phyloP scores from a whole-genome alignment of 2,797 vertebrate genomes.

The Sciurus carolinensis region DNA sequence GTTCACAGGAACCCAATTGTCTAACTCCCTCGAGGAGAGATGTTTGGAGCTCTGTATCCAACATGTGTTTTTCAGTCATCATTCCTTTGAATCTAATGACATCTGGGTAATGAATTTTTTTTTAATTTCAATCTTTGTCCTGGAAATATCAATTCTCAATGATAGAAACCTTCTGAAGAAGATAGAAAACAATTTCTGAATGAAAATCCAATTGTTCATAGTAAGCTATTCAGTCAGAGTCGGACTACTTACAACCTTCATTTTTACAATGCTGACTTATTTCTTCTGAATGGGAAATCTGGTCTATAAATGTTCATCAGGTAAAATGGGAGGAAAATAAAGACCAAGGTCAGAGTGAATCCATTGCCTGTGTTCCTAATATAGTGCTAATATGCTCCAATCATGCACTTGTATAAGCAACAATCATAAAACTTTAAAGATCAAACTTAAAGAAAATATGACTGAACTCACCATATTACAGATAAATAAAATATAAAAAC shows the following conservation, averaged over 20 bases:
- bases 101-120: neutral
- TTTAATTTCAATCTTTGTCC: neutral
- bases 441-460: neutral
- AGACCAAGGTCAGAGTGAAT: neutral
- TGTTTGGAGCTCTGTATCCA: neutral
- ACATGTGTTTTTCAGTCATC: neutral
- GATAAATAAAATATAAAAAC: neutral
- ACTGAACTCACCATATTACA: neutral
- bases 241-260: neutral
- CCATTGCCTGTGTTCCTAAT: neutral
- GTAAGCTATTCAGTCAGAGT: neutral
- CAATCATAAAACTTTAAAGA: slow-evolving; percentile 13
- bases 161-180: neutral
- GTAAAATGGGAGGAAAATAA: neutral
- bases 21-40: neutral
- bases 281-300: neutral
- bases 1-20: neutral
- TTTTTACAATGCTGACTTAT: neutral
- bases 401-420: neutral
- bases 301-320: neutral
- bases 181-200: slow-evolving; percentile 1
- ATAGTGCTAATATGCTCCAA: neutral
- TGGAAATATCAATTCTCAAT: neutral
- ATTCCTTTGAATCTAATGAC: neutral
- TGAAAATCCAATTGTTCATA: neutral